Evolutionary conservation across 2,797 vertebrate species (phyloP).

Genomic region (Numenius phaeopus): DNA sequence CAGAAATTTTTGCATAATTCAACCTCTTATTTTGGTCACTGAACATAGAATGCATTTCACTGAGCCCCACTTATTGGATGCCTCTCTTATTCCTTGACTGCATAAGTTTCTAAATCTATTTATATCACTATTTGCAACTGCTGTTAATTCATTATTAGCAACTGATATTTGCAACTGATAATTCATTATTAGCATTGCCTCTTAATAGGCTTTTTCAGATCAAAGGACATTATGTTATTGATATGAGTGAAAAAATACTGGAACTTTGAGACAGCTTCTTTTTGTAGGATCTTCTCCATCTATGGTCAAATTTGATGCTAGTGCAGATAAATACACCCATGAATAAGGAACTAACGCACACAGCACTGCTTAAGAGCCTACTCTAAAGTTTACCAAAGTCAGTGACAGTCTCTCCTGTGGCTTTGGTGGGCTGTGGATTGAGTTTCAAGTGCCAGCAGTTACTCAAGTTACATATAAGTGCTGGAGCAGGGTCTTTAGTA

Average conservation of each 20-base stretch:
- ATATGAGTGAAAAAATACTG: neutral
- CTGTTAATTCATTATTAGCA: neutral
- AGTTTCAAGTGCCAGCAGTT: conserved; percentile 31
- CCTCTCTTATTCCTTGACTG: neutral
- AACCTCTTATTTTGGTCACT: neutral
- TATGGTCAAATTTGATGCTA: neutral
- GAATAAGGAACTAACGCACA: neutral
- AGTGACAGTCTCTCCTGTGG: neutral
- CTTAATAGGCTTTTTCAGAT: neutral
- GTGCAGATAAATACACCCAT: no score
- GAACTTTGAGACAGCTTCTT: neutral
- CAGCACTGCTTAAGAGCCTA: neutral
- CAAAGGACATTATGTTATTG: neutral
- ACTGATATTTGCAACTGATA: neutral
- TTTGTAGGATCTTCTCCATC: neutral
- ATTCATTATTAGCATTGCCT: neutral
- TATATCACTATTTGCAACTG: neutral
- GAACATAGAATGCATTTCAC: neutral
- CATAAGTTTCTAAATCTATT: neutral
- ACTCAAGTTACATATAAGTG: conserved; percentile 19
- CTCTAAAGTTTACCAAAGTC: neutral
- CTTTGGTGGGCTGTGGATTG: neutral
- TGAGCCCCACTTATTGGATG: neutral
- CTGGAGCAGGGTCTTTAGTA: neutral
- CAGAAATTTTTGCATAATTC: neutral